Evolutionary conservation across 2,797 vertebrate species (phyloP).

Genomic region (Gymnopithys bicolor): DNA sequence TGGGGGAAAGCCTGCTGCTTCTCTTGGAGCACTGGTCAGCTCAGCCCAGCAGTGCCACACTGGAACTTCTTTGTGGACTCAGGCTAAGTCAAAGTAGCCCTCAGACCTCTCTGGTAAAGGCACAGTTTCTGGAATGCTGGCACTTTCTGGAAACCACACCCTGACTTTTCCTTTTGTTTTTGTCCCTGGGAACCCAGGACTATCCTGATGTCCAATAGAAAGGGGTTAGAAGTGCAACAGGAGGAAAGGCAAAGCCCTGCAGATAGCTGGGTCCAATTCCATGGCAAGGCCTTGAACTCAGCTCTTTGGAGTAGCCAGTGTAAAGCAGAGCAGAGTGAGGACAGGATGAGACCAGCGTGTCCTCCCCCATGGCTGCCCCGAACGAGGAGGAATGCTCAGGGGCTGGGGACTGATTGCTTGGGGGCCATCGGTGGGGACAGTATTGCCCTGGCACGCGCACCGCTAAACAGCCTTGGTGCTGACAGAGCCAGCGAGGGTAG

Average conservation of each 20-base stretch:
- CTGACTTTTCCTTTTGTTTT: background rate
- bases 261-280: background rate
- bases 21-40: background rate
- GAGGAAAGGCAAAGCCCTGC: background rate
- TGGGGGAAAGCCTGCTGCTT: background rate
- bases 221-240: background rate
- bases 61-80: background rate
- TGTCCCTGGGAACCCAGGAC: background rate
- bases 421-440: background rate
- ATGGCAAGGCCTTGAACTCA: background rate
- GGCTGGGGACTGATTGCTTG: background rate
- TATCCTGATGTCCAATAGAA: background rate
- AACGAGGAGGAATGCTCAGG: rapidly evolving
- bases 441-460: background rate
- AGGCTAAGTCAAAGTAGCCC: background rate
- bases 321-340: background rate
- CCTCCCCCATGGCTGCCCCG: background rate
- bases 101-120: background rate
- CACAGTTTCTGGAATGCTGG: background rate
- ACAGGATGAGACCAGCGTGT: background rate
- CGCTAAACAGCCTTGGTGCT: background rate
- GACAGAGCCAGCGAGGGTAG: background rate
- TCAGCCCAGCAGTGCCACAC: background rate
- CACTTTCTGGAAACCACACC: background rate
- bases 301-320: background rate